Evolutionary conservation across 2,797 vertebrate species (phyloP).

Genomic region (Thalassophryne amazonica): DNA sequence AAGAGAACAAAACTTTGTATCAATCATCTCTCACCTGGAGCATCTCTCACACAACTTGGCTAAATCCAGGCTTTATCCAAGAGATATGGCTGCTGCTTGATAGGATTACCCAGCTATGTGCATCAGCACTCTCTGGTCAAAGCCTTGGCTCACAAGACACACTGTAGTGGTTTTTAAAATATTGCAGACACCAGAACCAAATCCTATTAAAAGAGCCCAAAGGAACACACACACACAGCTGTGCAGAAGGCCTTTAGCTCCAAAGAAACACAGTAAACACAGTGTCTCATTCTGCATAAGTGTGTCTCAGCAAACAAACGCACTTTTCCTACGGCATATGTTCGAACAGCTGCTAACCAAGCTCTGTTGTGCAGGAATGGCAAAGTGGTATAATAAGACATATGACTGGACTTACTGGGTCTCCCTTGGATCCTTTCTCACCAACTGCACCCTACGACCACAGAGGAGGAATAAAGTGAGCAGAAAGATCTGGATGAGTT

Average conservation of each 20-base stretch:
- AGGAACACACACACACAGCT: conserved; percentile 51
- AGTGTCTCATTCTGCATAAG: conserved; percentile 44
- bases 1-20: conserved; percentile 38
- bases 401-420: conserved; percentile 73
- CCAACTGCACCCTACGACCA: conserved; percentile 81
- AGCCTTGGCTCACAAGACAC: conserved; percentile 52
- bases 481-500: conserved; percentile 1
- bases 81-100: conserved; percentile 52
- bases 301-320: conserved; percentile 38
- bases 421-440: conserved; percentile 90
- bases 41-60: conserved; percentile 29
- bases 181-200: conserved; percentile 57
- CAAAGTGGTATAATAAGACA: conserved; percentile 48
- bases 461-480: conserved; percentile 2
- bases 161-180: conserved; percentile 56
- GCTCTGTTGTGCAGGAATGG: conserved; percentile 19
- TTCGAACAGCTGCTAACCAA: conserved; percentile 44
- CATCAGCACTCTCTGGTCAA: conserved; percentile 63
- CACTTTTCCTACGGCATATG: conserved; percentile 39
- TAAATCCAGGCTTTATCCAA: conserved; percentile 42
- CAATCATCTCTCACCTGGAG: conserved; percentile 47
- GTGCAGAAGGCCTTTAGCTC: conserved; percentile 42
- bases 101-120: conserved; percentile 69
- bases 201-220: conserved; percentile 63
- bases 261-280: conserved; percentile 52